A percentile compares a stretch with the other conserved stretches of the same genome.
phyloP scores from a whole-genome alignment of 2,113 vertebrate genomes.

The Scomber colias region DNA sequence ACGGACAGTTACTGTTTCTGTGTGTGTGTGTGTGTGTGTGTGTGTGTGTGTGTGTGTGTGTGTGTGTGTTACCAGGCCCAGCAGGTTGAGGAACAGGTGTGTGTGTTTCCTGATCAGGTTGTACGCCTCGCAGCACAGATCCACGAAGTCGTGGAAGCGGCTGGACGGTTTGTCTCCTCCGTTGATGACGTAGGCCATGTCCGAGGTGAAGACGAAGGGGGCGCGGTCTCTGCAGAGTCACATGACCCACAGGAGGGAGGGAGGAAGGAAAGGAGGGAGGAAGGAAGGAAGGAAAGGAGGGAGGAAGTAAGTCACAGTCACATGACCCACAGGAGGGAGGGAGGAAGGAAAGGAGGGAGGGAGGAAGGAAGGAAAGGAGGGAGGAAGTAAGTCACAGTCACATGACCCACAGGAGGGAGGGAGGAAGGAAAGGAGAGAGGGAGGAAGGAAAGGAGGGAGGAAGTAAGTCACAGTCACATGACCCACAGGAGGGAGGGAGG shows the following conservation, averaged over 20 bases:
- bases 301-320: too few species aligned
- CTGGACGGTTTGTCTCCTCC: slow-evolving; percentile 97
- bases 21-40: background rate
- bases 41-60: slow-evolving; percentile 46
- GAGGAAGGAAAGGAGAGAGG: too few species aligned
- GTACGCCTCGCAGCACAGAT: slow-evolving; percentile 98
- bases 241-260: background rate
- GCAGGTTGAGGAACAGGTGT: slow-evolving; percentile 97
- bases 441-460: too few species aligned
- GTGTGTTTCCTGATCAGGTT: slow-evolving; percentile 98
- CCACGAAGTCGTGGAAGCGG: slow-evolving; percentile 98
- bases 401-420: too few species aligned
- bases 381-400: too few species aligned
- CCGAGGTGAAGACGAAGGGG: slow-evolving; percentile 97
- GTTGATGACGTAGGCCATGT: slow-evolving; percentile 99
- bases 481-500: too few species aligned
- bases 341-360: too few species aligned
- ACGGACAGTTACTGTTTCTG: background rate
- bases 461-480: too few species aligned
- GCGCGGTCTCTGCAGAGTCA: slow-evolving; percentile 90
- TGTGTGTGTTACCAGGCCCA: slow-evolving; percentile 89
- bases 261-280: too few species aligned
- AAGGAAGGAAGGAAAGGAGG: too few species aligned
- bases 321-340: too few species aligned
- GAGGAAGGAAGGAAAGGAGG: too few species aligned